These are phyloP conservation scores for Cirrhinus mrigala DNA, from an alignment of 2,797 vertebrate species.

Conservation along the genomic window DNA sequence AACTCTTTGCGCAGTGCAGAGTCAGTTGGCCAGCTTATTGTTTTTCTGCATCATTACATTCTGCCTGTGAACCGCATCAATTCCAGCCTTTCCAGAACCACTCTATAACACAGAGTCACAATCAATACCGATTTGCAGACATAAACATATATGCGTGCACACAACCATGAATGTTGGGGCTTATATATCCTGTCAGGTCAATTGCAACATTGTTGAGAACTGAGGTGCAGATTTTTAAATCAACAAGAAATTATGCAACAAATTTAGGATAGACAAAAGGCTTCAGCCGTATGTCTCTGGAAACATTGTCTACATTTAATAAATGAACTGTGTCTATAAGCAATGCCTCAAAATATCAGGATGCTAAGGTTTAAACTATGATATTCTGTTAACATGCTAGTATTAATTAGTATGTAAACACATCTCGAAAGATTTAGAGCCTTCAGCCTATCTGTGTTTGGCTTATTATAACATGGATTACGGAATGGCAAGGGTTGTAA, in stretches of 20 bases:
- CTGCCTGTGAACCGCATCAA: slow-evolving; percentile 28
- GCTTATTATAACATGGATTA: slow-evolving; percentile 57
- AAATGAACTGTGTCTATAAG: background rate
- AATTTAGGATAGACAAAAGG: background rate
- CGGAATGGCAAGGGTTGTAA: slow-evolving; percentile 61
- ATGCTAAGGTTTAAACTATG: background rate
- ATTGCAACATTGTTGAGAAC: slow-evolving; percentile 23
- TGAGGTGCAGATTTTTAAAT: slow-evolving; percentile 6
- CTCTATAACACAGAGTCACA: slow-evolving; percentile 2
- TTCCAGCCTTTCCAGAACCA: slow-evolving; percentile 2
- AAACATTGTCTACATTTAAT: background rate
- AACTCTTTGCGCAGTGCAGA: slow-evolving; percentile 32
- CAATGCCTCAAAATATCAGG: background rate
- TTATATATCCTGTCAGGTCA: background rate
- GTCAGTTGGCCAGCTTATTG: slow-evolving; percentile 20
- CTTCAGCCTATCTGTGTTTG: background rate
- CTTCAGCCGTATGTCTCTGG: background rate
- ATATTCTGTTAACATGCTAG: background rate
- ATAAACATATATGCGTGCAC: background rate
- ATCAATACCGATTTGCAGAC: slow-evolving; percentile 26
- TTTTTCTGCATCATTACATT: slow-evolving; percentile 41
- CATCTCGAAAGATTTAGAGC: background rate
- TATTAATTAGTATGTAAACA: background rate
- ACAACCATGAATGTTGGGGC: background rate
- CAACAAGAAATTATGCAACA: background rate